Percentiles rank a stretch among this genome's conserved stretches.
Evolutionary conservation across 2,888 invertebrate species (phyloP).

Genomic region (Abrostola tripartita): DNA sequence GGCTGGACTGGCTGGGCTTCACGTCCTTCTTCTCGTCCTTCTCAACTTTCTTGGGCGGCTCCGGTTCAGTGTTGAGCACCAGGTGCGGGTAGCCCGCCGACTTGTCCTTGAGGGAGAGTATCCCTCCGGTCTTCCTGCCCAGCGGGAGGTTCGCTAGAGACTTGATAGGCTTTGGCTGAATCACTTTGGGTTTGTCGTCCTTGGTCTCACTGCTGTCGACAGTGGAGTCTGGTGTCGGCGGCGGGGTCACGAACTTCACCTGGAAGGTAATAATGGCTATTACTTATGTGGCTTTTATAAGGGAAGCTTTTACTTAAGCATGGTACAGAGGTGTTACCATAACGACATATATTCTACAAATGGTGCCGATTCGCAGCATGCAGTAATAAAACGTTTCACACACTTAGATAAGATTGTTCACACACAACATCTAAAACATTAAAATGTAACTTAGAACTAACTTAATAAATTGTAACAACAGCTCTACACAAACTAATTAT

Average conservation of each 20-base stretch:
- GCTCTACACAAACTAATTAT: too few species aligned
- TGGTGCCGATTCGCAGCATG: not conserved
- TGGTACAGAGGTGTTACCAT: not conserved
- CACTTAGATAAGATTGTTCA: too few species aligned
- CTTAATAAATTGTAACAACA: too few species aligned
- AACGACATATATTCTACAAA: not conserved
- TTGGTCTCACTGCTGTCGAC: constrained; percentile 67
- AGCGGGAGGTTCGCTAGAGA: constrained; percentile 80
- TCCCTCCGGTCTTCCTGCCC: constrained; percentile 84
- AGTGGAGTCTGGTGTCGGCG: constrained; percentile 78
- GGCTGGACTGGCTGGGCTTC: constrained; percentile 67
- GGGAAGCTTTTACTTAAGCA: not conserved
- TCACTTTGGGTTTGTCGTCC: constrained; percentile 77
- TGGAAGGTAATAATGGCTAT: constrained; percentile 46
- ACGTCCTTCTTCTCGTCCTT: constrained; percentile 77
- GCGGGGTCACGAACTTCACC: constrained; percentile 89
- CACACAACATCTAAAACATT: too few species aligned
- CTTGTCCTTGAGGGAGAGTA: constrained; percentile 86
- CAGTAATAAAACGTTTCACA: not conserved
- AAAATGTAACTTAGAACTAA: too few species aligned
- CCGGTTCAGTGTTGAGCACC: constrained; percentile 77
- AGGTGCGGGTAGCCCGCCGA: constrained; percentile 86
- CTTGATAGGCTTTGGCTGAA: constrained; percentile 80
- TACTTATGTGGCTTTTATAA: not conserved
- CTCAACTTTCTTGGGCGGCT: constrained; percentile 72